Percentiles rank a stretch among this genome's conserved stretches.
phyloP scores from a whole-genome alignment of 2,888 invertebrate species.

The Agapetus fuscipes region DNA sequence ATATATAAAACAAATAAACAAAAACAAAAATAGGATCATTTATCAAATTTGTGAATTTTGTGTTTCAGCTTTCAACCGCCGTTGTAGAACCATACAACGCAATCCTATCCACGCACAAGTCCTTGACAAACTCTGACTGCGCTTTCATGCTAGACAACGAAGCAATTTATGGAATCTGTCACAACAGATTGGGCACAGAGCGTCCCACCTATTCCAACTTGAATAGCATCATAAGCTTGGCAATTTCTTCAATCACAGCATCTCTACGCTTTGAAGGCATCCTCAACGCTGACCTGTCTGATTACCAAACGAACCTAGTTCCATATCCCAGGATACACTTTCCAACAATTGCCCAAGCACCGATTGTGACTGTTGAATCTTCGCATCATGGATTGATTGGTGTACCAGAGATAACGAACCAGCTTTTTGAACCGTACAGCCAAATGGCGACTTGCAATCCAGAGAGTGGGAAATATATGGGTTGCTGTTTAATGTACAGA shows the following conservation, averaged over 20 bases:
- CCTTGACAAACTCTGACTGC: slow-evolving; percentile 78
- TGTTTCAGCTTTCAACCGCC: slow-evolving; percentile 69
- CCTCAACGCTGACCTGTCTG: slow-evolving; percentile 81
- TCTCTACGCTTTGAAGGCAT: slow-evolving; percentile 82
- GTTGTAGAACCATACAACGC: slow-evolving; percentile 94
- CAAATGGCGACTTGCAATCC: slow-evolving; percentile 90
- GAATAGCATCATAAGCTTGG: slow-evolving; percentile 76
- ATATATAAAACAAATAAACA: too few species aligned
- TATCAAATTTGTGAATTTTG: too few species aligned
- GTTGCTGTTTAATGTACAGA: slow-evolving; percentile 74
- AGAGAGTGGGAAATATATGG: slow-evolving; percentile 79
- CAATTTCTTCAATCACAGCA: slow-evolving; percentile 81
- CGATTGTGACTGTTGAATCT: slow-evolving; percentile 58
- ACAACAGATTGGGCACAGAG: slow-evolving; percentile 72
- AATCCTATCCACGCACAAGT: slow-evolving; percentile 83
- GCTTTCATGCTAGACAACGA: slow-evolving; percentile 94
- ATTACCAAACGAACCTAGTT: slow-evolving; percentile 86
- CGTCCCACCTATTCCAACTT: slow-evolving; percentile 77
- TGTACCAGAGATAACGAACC: slow-evolving; percentile 74
- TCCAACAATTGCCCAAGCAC: slow-evolving; percentile 64
- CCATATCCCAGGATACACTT: slow-evolving; percentile 92
- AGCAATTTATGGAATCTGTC: slow-evolving; percentile 90
- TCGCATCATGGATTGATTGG: slow-evolving; percentile 66
- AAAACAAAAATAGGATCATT: too few species aligned
- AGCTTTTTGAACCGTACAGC: slow-evolving; percentile 81